A percentile compares a stretch with the other conserved stretches of the same genome.
Conservation (phyloP, 1,140 invertebrate genomes). For the Drosophila elegans region DNA sequence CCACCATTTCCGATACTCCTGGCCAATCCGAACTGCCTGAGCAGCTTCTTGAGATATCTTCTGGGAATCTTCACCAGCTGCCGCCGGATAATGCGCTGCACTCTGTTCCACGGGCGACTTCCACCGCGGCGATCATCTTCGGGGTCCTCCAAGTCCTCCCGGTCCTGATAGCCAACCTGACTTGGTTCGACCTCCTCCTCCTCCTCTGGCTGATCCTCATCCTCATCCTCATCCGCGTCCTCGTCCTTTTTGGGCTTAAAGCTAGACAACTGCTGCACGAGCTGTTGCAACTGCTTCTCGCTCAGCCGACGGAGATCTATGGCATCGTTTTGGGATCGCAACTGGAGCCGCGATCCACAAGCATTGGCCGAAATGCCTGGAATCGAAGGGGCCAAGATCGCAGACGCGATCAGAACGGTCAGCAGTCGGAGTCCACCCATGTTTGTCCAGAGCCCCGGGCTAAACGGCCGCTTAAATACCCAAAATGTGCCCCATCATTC, state of each 20-base stretch:
- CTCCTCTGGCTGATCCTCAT: slow-evolving; percentile 1
- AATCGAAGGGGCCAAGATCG: slow-evolving; percentile 4
- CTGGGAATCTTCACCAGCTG: slow-evolving; percentile 67
- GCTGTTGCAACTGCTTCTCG: slow-evolving; percentile 39
- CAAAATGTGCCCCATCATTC: slow-evolving; percentile 27
- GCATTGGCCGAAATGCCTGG: neutral
- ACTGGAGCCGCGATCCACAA: slow-evolving; percentile 12
- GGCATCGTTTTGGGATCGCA: neutral
- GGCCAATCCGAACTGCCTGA: slow-evolving; percentile 62
- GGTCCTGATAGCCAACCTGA: neutral
- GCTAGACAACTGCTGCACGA: slow-evolving; percentile 41
- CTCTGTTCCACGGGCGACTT: slow-evolving; percentile 64
- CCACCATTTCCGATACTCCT: slow-evolving; percentile 18
- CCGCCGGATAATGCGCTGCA: slow-evolving; percentile 66
- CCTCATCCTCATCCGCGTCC: neutral
- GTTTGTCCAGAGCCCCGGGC: slow-evolving; percentile 22
- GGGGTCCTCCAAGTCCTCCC: neutral
- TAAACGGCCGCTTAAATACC: slow-evolving; percentile 45
- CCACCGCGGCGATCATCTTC: slow-evolving; percentile 57
- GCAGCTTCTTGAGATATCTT: slow-evolving; percentile 58
- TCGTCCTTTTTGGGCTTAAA: neutral
- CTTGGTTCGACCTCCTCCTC: neutral
- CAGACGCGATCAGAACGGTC: slow-evolving; percentile 10
- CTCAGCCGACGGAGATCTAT: slow-evolving; percentile 62
- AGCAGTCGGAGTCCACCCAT: slow-evolving; percentile 9